A percentile compares a stretch with the other conserved stretches of the same genome.
These are phyloP conservation scores for Gopherus flavomarginatus DNA, from an alignment of 2,113 vertebrate species.

Conservation along the genomic window DNA sequence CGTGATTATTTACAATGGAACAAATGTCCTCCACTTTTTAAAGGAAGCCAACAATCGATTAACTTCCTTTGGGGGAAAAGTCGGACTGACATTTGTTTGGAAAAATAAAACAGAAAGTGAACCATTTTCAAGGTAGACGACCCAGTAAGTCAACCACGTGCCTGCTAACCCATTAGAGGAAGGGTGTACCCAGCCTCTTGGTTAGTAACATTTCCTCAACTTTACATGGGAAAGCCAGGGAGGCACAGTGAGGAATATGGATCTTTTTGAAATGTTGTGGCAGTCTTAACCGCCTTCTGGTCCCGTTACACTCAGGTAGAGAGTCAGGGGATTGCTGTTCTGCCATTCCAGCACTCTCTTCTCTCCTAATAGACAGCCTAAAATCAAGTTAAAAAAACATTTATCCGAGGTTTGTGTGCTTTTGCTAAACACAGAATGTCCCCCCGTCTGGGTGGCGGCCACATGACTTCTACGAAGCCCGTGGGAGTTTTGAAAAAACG, in stretches of 20 bases:
- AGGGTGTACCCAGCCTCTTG: neutral
- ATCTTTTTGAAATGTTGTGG: slow-evolving; percentile 22
- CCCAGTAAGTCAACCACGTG: neutral
- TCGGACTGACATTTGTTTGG: neutral
- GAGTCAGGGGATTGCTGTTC: neutral
- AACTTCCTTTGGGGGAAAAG: neutral
- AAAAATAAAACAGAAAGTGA: neutral
- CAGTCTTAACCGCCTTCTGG: neutral
- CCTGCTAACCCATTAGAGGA: neutral
- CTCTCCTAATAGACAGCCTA: neutral
- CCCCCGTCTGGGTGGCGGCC: neutral
- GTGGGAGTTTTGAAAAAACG: neutral
- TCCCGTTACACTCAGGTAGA: neutral
- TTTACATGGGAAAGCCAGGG: slow-evolving; percentile 46
- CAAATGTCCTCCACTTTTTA: neutral
- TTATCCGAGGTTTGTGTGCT: neutral
- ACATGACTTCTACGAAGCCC: neutral
- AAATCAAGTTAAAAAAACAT: neutral
- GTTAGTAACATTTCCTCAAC: slow-evolving; percentile 18
- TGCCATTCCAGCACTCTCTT: neutral
- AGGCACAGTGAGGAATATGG: slow-evolving; percentile 7
- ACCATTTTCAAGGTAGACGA: neutral
- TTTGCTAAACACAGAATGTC: neutral
- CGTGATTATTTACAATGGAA: neutral
- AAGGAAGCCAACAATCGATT: slow-evolving; percentile 15